These are phyloP conservation scores for Macrosteles quadrilineatus DNA, from an alignment of 1,140 invertebrate genomes.

Conservation along the genomic window DNA sequence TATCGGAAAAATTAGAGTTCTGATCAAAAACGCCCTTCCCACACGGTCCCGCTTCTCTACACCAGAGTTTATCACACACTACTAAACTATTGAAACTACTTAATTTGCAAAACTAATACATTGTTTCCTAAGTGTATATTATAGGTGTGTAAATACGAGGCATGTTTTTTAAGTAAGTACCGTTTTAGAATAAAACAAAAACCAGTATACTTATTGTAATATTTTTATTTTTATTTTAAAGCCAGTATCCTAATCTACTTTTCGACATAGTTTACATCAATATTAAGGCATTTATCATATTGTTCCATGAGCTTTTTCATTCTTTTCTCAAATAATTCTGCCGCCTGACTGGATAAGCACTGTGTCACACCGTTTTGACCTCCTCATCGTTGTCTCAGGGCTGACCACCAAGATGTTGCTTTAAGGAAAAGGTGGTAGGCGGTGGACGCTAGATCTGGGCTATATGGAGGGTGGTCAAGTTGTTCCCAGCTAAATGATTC, in stretches of 20 bases:
- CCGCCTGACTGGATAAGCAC: slow-evolving; percentile 22
- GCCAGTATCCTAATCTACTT: slow-evolving; percentile 24
- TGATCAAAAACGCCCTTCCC: too few relatives aligned
- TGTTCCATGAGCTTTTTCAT: slow-evolving; percentile 30
- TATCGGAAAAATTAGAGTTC: too few relatives aligned
- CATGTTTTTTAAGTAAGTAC: slow-evolving; percentile 15
- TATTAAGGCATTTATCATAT: slow-evolving; percentile 32
- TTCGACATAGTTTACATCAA: slow-evolving; percentile 36
- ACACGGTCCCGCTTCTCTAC: too few relatives aligned
- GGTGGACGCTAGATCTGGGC: slow-evolving; percentile 45
- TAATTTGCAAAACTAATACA: too few relatives aligned
- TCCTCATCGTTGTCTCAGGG: slow-evolving; percentile 5
- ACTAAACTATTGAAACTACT: too few relatives aligned
- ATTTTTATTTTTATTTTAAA: slow-evolving; percentile 7
- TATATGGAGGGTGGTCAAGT: slow-evolving; percentile 46
- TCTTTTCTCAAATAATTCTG: slow-evolving; percentile 2
- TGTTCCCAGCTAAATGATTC: slow-evolving; percentile 45
- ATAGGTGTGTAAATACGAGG: too few relatives aligned
- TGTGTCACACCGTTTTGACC: slow-evolving; percentile 18
- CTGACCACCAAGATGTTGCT: slow-evolving; percentile 31
- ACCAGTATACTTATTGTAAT: background rate
- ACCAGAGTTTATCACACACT: too few relatives aligned
- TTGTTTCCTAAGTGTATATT: too few relatives aligned
- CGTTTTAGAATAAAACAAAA: slow-evolving; percentile 11
- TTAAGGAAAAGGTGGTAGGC: slow-evolving; percentile 47